Evolutionary conservation across 2,888 invertebrate species (phyloP).

Genomic region (Drosophila gaucha): DNA sequence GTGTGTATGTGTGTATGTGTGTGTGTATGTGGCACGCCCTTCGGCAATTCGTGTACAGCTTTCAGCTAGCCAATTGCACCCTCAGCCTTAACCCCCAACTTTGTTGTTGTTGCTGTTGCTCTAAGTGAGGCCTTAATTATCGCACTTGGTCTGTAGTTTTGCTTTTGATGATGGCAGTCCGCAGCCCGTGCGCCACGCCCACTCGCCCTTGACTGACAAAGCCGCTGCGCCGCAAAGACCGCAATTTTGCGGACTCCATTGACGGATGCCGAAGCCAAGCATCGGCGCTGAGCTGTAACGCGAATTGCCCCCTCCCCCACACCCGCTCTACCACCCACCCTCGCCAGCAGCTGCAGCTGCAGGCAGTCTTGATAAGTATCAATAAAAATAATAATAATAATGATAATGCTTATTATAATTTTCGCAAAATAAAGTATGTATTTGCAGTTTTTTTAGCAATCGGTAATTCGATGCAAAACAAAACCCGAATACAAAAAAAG

Average conservation of each 20-base stretch:
- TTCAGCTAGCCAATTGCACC: slow-evolving; percentile 1
- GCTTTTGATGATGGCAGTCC: slow-evolving; percentile 30
- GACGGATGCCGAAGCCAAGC: slow-evolving; percentile 33
- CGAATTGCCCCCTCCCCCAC: background rate
- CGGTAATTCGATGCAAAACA: slow-evolving; percentile 61
- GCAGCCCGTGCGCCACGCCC: slow-evolving; percentile 53
- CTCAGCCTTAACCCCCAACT: background rate
- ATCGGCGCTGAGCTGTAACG: slow-evolving; percentile 57
- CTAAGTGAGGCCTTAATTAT: slow-evolving; percentile 38
- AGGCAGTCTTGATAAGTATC: slow-evolving; percentile 11
- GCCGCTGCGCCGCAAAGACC: slow-evolving; percentile 61
- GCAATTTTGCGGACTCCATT: slow-evolving; percentile 38
- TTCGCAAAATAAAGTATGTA: background rate
- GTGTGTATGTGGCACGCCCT: slow-evolving; percentile 17
- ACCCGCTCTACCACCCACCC: no score
- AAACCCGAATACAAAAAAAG: no score
- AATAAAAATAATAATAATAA: slow-evolving; percentile 34
- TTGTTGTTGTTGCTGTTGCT: slow-evolving; percentile 1
- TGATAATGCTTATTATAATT: slow-evolving; percentile 34
- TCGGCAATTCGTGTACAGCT: slow-evolving; percentile 17
- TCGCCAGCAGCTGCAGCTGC: slow-evolving; percentile 22
- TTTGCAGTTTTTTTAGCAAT: slow-evolving; percentile 43
- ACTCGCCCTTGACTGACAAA: slow-evolving; percentile 66
- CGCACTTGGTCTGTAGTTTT: slow-evolving; percentile 31
- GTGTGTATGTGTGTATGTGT: background rate